A percentile compares a stretch with the other conserved stretches of the same genome.
Evolutionary conservation across 2,113 vertebrate genomes (phyloP).

Genomic region (Dasyprocta punctata): DNA sequence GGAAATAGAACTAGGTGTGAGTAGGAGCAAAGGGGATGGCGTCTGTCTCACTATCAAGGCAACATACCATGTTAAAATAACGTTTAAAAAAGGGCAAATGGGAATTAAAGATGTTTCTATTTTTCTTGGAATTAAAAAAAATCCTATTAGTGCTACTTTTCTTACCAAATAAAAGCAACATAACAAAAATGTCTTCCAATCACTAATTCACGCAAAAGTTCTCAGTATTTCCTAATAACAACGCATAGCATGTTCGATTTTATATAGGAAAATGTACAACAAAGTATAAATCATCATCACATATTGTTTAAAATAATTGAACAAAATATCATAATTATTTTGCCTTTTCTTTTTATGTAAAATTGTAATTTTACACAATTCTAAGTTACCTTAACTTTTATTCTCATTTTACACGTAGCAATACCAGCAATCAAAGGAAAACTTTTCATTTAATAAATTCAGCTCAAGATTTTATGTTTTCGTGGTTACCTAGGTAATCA

Average conservation of each 20-base stretch:
- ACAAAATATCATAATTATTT: slow-evolving; percentile 24
- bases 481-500: slow-evolving; percentile 66
- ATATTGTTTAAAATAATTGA: background rate
- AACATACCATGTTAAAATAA: background rate
- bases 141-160: background rate
- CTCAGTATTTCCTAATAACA: background rate
- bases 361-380: slow-evolving; percentile 37
- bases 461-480: slow-evolving; percentile 48
- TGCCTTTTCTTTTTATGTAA: slow-evolving; percentile 25
- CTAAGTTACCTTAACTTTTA: slow-evolving; percentile 37
- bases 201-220: background rate
- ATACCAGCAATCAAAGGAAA: slow-evolving; percentile 22
- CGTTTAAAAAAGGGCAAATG: background rate
- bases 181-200: background rate
- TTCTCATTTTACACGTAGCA: slow-evolving; percentile 39
- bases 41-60: background rate
- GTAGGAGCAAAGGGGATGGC: no score
- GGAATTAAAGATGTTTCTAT: background rate
- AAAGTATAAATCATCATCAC: slow-evolving; percentile 1
- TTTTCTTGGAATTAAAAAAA: background rate
- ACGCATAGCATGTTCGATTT: background rate
- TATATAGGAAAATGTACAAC: background rate
- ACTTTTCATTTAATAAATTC: slow-evolving; percentile 63
- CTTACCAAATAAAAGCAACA: background rate
- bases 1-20: background rate